Conservation (phyloP, 2,888 invertebrate genomes). For the Ashinkailepas kermadecensis region DNA sequence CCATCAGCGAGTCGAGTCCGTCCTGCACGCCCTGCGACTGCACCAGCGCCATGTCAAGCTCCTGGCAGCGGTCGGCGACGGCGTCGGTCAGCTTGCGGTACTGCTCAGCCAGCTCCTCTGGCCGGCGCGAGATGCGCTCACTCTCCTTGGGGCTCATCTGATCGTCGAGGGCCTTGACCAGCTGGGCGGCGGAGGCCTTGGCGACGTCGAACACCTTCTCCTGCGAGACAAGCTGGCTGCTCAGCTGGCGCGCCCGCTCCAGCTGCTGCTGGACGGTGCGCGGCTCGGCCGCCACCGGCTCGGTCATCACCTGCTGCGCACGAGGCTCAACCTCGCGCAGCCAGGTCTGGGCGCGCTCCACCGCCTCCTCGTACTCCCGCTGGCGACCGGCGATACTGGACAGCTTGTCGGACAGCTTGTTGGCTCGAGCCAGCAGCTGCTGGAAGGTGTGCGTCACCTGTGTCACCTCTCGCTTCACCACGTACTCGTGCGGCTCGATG, state of each 20-base stretch:
- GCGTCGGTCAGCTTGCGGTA: slow-evolving; percentile 68
- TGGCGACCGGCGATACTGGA: slow-evolving; percentile 69
- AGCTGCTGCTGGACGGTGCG: slow-evolving; percentile 80
- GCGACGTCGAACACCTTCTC: slow-evolving; percentile 76
- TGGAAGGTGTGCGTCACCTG: slow-evolving; percentile 56
- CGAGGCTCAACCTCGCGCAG: slow-evolving; percentile 68
- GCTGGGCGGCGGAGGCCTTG: slow-evolving; percentile 50
- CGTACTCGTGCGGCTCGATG: slow-evolving; percentile 64
- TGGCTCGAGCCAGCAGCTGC: slow-evolving; percentile 72
- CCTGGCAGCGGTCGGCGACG: slow-evolving; percentile 68
- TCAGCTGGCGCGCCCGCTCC: slow-evolving; percentile 68
- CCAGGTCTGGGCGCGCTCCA: slow-evolving; percentile 75
- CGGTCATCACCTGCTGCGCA: slow-evolving; percentile 66
- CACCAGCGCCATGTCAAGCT: slow-evolving; percentile 81
- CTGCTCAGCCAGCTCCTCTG: slow-evolving; percentile 66
- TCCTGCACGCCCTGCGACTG: slow-evolving; percentile 93
- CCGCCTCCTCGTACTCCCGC: slow-evolving; percentile 68
- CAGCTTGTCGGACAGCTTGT: slow-evolving; percentile 69
- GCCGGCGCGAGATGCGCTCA: slow-evolving; percentile 69
- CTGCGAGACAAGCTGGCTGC: slow-evolving; percentile 78
- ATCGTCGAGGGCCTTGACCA: slow-evolving; percentile 55
- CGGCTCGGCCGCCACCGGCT: slow-evolving; percentile 78
- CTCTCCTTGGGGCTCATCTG: slow-evolving; percentile 74
- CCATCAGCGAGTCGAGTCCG: slow-evolving; percentile 75
- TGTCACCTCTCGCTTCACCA: slow-evolving; percentile 68